These are phyloP conservation scores for Torymus aiolomorphi DNA, from an alignment of 2,888 invertebrate genomes.

Conservation along the genomic window DNA sequence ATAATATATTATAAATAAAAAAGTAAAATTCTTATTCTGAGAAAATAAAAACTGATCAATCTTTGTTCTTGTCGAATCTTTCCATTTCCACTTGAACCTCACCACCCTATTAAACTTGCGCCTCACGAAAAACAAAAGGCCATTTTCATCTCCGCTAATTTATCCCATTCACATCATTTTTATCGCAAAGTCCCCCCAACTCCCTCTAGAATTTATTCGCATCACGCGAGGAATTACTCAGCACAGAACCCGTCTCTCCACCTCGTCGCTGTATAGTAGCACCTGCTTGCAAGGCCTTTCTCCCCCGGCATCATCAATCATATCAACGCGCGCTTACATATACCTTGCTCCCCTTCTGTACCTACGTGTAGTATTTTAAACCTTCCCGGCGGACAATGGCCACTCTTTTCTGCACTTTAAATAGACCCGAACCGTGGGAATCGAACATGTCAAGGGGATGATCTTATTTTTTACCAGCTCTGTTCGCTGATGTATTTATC, in stretches of 20 bases:
- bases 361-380: conserved; percentile 30
- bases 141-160: conserved; percentile 30
- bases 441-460: background rate
- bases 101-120: background rate
- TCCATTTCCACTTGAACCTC: too few relatives aligned
- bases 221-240: conserved; percentile 44
- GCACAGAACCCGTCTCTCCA: background rate
- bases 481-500: too few relatives aligned
- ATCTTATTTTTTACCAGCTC: too few relatives aligned
- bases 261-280: background rate
- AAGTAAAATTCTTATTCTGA: too few relatives aligned
- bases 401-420: conserved; percentile 30
- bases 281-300: conserved; percentile 32
- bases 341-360: conserved; percentile 2
- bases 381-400: background rate
- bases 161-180: conserved; percentile 22
- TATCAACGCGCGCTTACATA: conserved; percentile 2
- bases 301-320: conserved; percentile 39
- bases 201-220: conserved; percentile 14
- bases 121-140: conserved; percentile 16
- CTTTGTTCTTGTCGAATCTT: too few relatives aligned
- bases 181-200: background rate
- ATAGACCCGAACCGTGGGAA: background rate
- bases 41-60: too few relatives aligned
- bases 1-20: too few relatives aligned